A percentile compares a stretch with the other conserved stretches of the same genome.
These are phyloP conservation scores for Phalacrocorax brasilianus DNA, from an alignment of 2,113 vertebrate species.

Conservation along the genomic window DNA sequence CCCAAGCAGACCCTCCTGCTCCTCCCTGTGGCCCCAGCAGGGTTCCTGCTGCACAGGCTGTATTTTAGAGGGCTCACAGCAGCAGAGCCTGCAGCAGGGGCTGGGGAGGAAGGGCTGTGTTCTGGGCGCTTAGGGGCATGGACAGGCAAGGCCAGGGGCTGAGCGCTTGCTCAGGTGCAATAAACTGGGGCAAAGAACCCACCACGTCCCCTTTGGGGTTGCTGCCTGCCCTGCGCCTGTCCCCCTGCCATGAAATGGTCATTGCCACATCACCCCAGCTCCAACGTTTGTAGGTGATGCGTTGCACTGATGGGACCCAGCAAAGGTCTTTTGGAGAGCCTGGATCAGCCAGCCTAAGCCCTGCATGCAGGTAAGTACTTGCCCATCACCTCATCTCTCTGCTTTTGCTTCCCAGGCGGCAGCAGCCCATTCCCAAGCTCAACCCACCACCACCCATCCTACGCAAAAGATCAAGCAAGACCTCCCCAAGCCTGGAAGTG, in stretches of 20 bases:
- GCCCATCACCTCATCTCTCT: not conserved
- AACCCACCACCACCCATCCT: conserved; percentile 77
- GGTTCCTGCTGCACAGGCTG: not conserved
- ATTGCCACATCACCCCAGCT: not conserved
- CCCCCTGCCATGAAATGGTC: fast-evolving
- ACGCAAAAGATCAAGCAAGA: conserved; percentile 81
- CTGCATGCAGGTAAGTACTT: not conserved
- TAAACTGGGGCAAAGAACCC: fast-evolving
- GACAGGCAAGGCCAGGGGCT: not conserved
- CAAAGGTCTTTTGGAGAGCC: not conserved
- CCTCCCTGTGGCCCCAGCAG: not conserved
- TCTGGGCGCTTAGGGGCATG: not conserved
- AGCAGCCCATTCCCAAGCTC: conserved; percentile 80
- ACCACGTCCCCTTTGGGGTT: fast-evolving
- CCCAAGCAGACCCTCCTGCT: not conserved
- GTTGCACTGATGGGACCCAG: not conserved
- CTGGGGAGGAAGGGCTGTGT: not conserved
- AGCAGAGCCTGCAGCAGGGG: not conserved
- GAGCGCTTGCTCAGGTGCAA: not conserved
- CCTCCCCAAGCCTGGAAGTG: conserved; percentile 71
- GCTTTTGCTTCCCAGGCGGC: conserved; percentile 37
- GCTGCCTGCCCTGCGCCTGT: too few relatives aligned
- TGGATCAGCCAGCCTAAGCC: not conserved
- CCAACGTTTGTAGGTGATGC: fast-evolving
- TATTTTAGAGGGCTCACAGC: fast-evolving